Base-by-base conservation (phyloP, 2,797 vertebrate genomes). In the Typhlichthys eigenmanni region DNA sequence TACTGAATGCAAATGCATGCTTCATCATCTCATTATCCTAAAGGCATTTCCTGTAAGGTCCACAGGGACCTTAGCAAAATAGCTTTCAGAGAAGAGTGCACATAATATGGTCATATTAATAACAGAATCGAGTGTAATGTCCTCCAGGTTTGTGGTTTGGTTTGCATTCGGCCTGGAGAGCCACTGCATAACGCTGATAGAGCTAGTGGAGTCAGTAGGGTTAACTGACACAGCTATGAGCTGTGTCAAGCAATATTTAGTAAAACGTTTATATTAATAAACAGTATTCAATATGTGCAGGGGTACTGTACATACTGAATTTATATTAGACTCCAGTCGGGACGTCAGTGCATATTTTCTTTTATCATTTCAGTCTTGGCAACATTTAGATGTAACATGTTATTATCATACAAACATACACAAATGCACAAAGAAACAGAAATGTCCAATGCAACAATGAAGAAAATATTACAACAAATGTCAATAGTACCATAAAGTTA, bases 301-400 rank as follows among this genome's bases (percentile, higher is more conserved):
- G 58, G 62, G 64, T 47, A 66, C 52, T 24, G 24, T 24, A 24
- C 24, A 24, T 24, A 50, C 63, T 12, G 17, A 38, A 6, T 7
- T 38, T 38, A 38, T 38, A 7, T 75, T 13, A 70, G 68, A 77
- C 45, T 60, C 24, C 24, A 24, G 24, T 24, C 24, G 24, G 24
- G 24, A 24, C 3, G 24, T 70, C 75, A 82, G 72, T 81, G 83
- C 86, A 81, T 60, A 78, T 76, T 47, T 62, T 74, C 24, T 69
- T 50, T 58, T 68, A 72, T 51, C 73, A 64, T 62, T 74, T 78
- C 29, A 74, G 71, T 78, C 84, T 84, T 85, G 86, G 84, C 79
- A 80, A 75, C 58, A 80, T 69, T 78, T 47, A 54, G 66, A 76
- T 77, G 8, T 43, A 17, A 56, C 66, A 79, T 67, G 19, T 51